Conservation (phyloP, 2,888 invertebrate species). For the Campoplex nolae region DNA sequence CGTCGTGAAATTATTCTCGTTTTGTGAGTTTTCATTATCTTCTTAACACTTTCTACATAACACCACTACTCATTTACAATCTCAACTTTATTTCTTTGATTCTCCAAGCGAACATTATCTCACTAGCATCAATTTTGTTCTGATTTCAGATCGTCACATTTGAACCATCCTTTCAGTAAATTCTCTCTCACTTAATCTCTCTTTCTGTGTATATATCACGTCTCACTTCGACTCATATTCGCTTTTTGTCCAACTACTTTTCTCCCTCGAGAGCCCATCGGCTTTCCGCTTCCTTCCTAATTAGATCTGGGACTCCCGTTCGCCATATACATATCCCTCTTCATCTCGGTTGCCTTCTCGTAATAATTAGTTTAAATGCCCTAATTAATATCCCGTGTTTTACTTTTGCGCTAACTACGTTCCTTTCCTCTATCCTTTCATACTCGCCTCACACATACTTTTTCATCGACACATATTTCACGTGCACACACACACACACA, state of each 20-base stretch:
- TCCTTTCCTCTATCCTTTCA: conserved; percentile 2
- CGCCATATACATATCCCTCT: conserved; percentile 16
- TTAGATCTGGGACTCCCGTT: conserved; percentile 73
- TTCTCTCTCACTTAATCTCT: conserved; percentile 13
- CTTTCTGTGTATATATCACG: not conserved
- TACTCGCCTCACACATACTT: not conserved
- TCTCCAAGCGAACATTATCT: conserved; percentile 48
- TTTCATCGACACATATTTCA: not conserved
- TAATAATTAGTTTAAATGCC: conserved; percentile 78
- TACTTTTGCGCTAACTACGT: conserved; percentile 73
- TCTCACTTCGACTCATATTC: conserved; percentile 25
- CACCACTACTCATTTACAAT: conserved; percentile 19
- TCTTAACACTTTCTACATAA: conserved; percentile 15
- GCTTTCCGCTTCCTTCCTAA: conserved; percentile 71
- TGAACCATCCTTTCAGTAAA: conserved; percentile 7
- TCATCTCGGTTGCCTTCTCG: conserved; percentile 43
- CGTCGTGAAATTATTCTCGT: too few relatives aligned
- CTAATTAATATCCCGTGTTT: conserved; percentile 78
- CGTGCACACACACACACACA: not conserved
- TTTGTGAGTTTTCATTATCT: not conserved
- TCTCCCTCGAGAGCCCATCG: conserved; percentile 67
- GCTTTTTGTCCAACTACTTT: conserved; percentile 12
- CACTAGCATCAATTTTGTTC: conserved; percentile 54
- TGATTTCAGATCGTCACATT: conserved; percentile 48
- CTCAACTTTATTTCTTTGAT: conserved; percentile 41